phyloP scores from a whole-genome alignment of 2,888 invertebrate genomes.

The Chrysodeixis includens region DNA sequence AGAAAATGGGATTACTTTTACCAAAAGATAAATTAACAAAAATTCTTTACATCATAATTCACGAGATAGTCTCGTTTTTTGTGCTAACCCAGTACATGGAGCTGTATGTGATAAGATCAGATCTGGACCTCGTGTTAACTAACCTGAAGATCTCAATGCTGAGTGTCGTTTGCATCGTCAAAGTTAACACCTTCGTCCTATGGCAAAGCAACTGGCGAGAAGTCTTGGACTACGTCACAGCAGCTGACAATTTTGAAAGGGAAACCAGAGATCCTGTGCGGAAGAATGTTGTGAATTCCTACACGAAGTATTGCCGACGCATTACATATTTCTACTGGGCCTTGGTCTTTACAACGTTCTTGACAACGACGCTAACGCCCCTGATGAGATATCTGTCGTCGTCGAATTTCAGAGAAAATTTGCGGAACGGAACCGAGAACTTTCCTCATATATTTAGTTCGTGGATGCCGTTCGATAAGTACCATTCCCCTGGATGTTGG shows the following conservation, averaged over 20 bases:
- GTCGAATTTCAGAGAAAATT: conserved; percentile 65
- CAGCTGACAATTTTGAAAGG: conserved; percentile 78
- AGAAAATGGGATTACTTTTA: conserved; percentile 70
- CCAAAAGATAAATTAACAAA: conserved; percentile 66
- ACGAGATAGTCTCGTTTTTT: conserved; percentile 71
- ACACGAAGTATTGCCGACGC: conserved; percentile 76
- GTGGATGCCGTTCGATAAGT: conserved; percentile 81
- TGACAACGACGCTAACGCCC: conserved; percentile 69
- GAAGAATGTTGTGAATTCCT: conserved; percentile 67
- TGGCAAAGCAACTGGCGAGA: conserved; percentile 77
- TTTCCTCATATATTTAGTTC: conserved; percentile 83
- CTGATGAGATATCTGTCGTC: conserved; percentile 72
- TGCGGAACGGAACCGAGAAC: conserved; percentile 71
- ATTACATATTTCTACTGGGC: conserved; percentile 78
- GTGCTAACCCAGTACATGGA: conserved; percentile 79
- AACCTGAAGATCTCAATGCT: conserved; percentile 82
- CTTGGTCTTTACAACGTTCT: conserved; percentile 74
- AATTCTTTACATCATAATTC: conserved; percentile 65
- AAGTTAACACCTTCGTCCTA: conserved; percentile 73
- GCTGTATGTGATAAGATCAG: conserved; percentile 73
- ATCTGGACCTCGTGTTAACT: conserved; percentile 76
- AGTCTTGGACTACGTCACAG: conserved; percentile 75
- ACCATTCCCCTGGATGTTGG: conserved; percentile 76
- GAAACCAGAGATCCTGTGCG: conserved; percentile 60
- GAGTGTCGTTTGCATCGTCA: conserved; percentile 77